phyloP scores from a whole-genome alignment of 2,888 invertebrate species.

The Temnothorax unifasciatus region DNA sequence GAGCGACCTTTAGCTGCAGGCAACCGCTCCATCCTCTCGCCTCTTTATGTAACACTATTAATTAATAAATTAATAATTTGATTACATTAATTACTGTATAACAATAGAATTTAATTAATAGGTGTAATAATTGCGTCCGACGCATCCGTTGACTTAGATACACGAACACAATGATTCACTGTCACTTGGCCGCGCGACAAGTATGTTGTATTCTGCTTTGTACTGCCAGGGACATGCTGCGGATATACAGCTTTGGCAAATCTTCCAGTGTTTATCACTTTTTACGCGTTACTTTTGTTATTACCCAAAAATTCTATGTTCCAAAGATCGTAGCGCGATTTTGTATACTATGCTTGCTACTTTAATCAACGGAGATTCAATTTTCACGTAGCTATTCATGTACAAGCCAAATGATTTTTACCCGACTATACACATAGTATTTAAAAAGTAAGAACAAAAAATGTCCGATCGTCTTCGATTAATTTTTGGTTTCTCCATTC shows the following conservation, averaged over 20 bases:
- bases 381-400: background rate
- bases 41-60: background rate
- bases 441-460: background rate
- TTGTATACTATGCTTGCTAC: background rate
- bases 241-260: conserved; percentile 46
- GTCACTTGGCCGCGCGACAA: conserved; percentile 76
- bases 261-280: conserved; percentile 43
- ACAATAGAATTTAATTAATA: conserved; percentile 19
- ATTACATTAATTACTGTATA: background rate
- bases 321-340: conserved; percentile 25
- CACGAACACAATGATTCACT: conserved; percentile 64
- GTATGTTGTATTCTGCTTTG: conserved; percentile 51
- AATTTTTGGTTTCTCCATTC: background rate
- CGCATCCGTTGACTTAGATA: conserved; percentile 4
- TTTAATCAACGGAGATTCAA: background rate
- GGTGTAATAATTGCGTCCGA: background rate
- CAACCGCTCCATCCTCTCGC: background rate
- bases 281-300: conserved; percentile 36
- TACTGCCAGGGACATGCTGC: conserved; percentile 18
- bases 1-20: background rate
- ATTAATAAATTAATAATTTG: background rate
- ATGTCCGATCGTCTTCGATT: background rate
- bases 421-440: background rate
- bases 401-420: background rate
- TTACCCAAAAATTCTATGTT: conserved; percentile 27